phyloP scores from a whole-genome alignment of 1,140 invertebrate species.

The Nymphalis io region DNA sequence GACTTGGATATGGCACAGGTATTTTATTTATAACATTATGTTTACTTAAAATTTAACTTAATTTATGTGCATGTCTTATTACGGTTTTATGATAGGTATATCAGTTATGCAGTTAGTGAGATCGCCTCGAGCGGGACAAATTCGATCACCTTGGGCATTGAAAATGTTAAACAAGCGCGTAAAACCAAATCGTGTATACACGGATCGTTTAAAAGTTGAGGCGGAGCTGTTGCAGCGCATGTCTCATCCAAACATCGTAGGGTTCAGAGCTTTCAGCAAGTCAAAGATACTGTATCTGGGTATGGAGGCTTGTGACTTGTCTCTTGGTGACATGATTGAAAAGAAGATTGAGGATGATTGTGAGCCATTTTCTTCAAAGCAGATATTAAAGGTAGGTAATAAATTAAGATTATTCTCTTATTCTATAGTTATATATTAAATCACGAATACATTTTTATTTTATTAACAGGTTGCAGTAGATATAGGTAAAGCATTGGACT shows the following conservation, averaged over 20 bases:
- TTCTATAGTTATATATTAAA: too few species aligned
- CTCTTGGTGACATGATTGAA: slow-evolving; percentile 88
- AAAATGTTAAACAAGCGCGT: slow-evolving; percentile 84
- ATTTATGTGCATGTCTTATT: not conserved
- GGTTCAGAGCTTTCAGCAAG: slow-evolving; percentile 87
- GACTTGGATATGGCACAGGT: slow-evolving; percentile 89
- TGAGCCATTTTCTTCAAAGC: slow-evolving; percentile 82
- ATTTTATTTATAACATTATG: slow-evolving; percentile 34
- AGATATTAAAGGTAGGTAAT: slow-evolving; percentile 83
- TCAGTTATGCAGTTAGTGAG: slow-evolving; percentile 88
- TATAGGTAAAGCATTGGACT: slow-evolving; percentile 87
- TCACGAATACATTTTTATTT: too few species aligned
- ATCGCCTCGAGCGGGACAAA: slow-evolving; percentile 84
- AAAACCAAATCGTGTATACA: slow-evolving; percentile 69
- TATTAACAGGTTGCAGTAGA: slow-evolving; percentile 80
- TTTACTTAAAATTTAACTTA: not conserved
- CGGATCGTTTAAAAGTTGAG: slow-evolving; percentile 85
- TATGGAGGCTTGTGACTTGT: slow-evolving; percentile 86
- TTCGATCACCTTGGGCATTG: slow-evolving; percentile 90
- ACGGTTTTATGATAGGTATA: slow-evolving; percentile 81
- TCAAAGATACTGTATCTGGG: slow-evolving; percentile 84
- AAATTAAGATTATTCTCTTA: not conserved
- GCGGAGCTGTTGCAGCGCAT: slow-evolving; percentile 86
- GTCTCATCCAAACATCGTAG: slow-evolving; percentile 91
- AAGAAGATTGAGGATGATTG: slow-evolving; percentile 81